Conservation (phyloP, 1,140 invertebrate species). For the Philotrypesis tridentata region DNA sequence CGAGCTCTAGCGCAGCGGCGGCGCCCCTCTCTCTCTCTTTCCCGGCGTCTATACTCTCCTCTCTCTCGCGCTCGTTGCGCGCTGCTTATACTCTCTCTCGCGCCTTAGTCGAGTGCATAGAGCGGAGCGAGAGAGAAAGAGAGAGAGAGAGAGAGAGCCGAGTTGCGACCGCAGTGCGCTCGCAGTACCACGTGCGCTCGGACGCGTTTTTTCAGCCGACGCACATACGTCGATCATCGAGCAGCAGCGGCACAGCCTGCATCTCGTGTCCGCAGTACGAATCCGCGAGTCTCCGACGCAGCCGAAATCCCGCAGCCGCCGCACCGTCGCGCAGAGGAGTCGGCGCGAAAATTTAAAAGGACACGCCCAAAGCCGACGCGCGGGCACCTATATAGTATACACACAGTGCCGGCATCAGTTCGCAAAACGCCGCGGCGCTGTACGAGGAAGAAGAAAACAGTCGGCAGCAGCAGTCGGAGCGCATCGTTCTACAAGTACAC, state of each 20-base stretch:
- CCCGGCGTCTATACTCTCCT: neutral
- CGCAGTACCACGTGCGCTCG: slow-evolving; percentile 48
- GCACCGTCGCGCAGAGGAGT: slow-evolving; percentile 32
- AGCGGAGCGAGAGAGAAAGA: neutral
- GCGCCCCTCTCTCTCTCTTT: neutral
- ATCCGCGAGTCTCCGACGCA: slow-evolving; percentile 21
- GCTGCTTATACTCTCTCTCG: neutral
- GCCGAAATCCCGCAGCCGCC: too few relatives aligned
- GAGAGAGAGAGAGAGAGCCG: neutral
- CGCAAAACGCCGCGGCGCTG: neutral
- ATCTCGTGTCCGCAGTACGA: neutral
- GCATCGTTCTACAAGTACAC: neutral
- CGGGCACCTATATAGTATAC: neutral
- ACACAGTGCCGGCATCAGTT: neutral
- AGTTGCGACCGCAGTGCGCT: slow-evolving; percentile 36
- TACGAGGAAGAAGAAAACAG: neutral
- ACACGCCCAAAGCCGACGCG: slow-evolving; percentile 28
- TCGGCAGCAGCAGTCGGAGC: neutral
- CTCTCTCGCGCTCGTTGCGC: neutral
- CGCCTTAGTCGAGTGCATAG: neutral
- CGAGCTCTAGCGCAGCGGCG: neutral
- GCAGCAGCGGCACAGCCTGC: neutral
- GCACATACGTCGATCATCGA: neutral
- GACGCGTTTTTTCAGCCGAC: slow-evolving; percentile 11
- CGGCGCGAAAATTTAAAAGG: slow-evolving; percentile 41